Base-by-base conservation (phyloP, 2,888 invertebrate genomes). In the Caenorhabditis zanzibari region DNA sequence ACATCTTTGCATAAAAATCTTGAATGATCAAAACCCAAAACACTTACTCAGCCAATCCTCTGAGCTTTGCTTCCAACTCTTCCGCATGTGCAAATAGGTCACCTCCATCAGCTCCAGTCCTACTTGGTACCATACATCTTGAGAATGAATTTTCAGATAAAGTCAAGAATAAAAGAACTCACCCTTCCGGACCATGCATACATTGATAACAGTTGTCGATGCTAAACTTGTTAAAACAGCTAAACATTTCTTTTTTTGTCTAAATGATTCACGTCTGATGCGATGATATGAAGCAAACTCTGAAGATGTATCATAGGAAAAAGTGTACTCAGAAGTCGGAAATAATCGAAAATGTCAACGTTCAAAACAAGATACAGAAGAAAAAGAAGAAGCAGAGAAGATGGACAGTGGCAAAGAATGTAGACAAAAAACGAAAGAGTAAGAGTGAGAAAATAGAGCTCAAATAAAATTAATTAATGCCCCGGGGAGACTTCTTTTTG, bases 171-270 rank as follows among this genome's bases (percentile, higher is more conserved):
- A 35, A 41, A n/a, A 7, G 10, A 35, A 58, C 64, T 56, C 26
- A 83, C 80, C 83, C 83, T 14, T 83, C 66, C 1, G 80, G 79
- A 16, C 83, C 83, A 71, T 83, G 80, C 49, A 75, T 49, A 41
- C 79, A 80, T 32, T 73, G 54, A 49, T 79, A 74, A 52, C 73
- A 82, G 28, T 68, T 72, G 14, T 38, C 64, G 22, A 52, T 12
- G 47, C 82, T 68, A 58, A 82, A 19, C 19, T n/a, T 47, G 44
- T 44, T 24, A 22, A 59, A 68, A 56, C 72, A 82, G 32, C 77
- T 41, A 59, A 77, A 69, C 77, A 63, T 52, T 22, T n/a, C n/a
- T 16, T 6, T 9, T 24, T 16, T n/a, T 38, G 35, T 16, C 26
- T 44, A 16, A 44, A 9, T 10, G 19, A 19, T 59, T 26, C 19